phyloP scores from a whole-genome alignment of 2,888 invertebrate species.

The Nezara viridula region DNA sequence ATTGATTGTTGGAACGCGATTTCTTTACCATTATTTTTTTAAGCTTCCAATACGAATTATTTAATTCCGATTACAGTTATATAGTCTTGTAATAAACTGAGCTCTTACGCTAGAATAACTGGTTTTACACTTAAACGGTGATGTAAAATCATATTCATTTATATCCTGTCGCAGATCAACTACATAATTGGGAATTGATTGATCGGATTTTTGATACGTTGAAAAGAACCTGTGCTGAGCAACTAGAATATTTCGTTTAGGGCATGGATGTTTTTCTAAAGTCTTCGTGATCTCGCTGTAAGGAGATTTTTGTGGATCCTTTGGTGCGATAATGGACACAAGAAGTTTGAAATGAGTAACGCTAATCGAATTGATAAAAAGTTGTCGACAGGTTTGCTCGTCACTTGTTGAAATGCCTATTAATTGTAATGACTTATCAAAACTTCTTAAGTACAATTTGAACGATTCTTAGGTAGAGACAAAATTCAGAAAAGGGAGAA shows the following conservation, averaged over 20 bases:
- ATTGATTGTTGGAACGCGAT: not conserved
- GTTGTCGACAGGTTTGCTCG: not conserved
- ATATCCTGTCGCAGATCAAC: constrained; percentile 6
- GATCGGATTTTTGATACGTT: not conserved
- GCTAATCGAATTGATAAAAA: no score
- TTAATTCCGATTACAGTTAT: not conserved
- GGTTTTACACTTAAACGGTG: not conserved
- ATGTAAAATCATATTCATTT: not conserved
- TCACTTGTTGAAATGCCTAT: not conserved
- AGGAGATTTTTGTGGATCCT: not conserved
- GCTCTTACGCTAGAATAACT: not conserved
- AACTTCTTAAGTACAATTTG: constrained; percentile 4
- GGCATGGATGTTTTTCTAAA: not conserved
- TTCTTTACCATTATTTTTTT: not conserved
- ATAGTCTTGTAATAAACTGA: no score
- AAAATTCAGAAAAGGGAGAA: not conserved
- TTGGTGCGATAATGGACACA: not conserved
- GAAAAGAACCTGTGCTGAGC: not conserved
- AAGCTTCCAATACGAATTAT: not conserved
- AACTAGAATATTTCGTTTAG: not conserved
- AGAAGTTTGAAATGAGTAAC: not conserved
- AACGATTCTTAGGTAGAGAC: not conserved
- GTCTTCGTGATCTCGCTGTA: not conserved
- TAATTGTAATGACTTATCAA: not conserved
- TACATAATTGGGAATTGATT: not conserved